Conservation (phyloP, 2,888 invertebrate species). For the Arge pagana region DNA sequence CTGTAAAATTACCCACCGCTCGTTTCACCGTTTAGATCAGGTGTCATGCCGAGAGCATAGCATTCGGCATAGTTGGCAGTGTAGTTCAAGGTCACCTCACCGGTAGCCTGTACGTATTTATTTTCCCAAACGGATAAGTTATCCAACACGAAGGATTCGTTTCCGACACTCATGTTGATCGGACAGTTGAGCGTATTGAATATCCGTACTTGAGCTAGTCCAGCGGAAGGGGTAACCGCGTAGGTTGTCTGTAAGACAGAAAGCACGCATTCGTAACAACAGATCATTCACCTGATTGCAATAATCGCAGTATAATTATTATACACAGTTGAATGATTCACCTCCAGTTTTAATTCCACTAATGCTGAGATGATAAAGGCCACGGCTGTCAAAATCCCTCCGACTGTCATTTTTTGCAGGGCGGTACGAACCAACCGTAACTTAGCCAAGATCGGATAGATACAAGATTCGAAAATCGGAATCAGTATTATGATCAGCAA, state of each 20-base stretch:
- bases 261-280: no score
- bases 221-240: constrained; percentile 62
- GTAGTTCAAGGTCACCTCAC: constrained; percentile 19
- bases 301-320: not conserved
- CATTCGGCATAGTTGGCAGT: constrained; percentile 33
- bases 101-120: constrained; percentile 24
- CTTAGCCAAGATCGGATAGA: constrained; percentile 81
- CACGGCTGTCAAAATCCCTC: constrained; percentile 82
- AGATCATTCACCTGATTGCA: no score
- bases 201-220: constrained; percentile 69
- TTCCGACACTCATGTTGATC: constrained; percentile 30
- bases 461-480: constrained; percentile 77
- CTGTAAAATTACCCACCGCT: not conserved
- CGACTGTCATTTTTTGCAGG: constrained; percentile 83
- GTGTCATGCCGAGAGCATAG: not conserved
- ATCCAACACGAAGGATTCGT: constrained; percentile 30
- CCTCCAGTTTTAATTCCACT: constrained; percentile 78
- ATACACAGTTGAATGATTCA: no score
- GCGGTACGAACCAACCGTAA: constrained; percentile 74
- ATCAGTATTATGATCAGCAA: constrained; percentile 82
- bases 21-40: not conserved
- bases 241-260: constrained; percentile 64
- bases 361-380: constrained; percentile 88
- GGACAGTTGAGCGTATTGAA: constrained; percentile 63
- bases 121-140: constrained; percentile 40